Evolutionary conservation across 2,113 vertebrate genomes (phyloP).

Genomic region (Lophura nycthemera): DNA sequence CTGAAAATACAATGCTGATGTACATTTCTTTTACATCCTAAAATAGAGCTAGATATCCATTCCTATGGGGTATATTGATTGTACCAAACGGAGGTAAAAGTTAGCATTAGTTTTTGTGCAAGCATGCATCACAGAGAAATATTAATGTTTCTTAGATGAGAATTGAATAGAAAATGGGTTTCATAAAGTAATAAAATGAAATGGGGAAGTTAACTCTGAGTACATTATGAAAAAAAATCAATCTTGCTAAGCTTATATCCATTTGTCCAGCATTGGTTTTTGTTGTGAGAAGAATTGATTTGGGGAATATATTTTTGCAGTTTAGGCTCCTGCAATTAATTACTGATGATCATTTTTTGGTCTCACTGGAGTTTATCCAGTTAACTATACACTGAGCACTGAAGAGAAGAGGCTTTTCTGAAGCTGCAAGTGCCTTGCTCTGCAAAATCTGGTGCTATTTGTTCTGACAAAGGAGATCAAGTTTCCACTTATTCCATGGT

Average conservation of each 20-base stretch:
- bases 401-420: background rate
- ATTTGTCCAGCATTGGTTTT: background rate
- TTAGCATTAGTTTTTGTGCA: background rate
- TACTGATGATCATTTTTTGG: background rate
- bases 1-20: background rate
- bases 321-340: background rate
- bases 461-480: background rate
- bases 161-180: constrained; percentile 7
- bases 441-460: background rate
- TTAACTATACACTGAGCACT: background rate
- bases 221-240: constrained; percentile 10
- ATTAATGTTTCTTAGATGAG: constrained; percentile 17
- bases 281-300: constrained; percentile 24
- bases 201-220: background rate
- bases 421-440: background rate
- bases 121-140: background rate
- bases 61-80: background rate
- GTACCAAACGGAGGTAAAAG: background rate
- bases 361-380: background rate
- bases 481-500: background rate
- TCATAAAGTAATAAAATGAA: constrained; percentile 28
- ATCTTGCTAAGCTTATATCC: background rate
- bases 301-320: background rate
- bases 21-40: background rate
- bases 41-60: background rate